Base-by-base conservation (phyloP, 2,113 vertebrate genomes). In the Sinocyclocheilus grahami region DNA sequence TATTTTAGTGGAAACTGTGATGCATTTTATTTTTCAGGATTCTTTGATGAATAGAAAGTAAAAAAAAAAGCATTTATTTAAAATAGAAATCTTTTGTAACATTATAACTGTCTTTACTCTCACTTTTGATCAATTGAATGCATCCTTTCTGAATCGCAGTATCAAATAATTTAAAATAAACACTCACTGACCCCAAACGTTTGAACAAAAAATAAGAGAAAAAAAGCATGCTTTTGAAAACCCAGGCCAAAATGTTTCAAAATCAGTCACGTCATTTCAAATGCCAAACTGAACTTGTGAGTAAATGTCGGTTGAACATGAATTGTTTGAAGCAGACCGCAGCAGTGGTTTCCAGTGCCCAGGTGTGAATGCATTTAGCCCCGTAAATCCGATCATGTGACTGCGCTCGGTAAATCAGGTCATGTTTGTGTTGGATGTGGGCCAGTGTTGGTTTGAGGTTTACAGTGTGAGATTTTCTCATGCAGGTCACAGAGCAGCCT, bases 391-490 rank as follows among this genome's bases (percentile, higher is more conserved):
- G 6, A 4, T 20, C 69, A 22, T 20, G 13, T 37, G 69, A 20
- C 30, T 20, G 30, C 33, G 16, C 53, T 3, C 6, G 0, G 20
- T 65, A 14, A 67, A 7, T 22, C 62, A 51, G 42, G 8, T 67
- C 63, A 51, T 30, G 14, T 0, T 33, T 11, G 5, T 30, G 8
- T 62, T 60, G 77, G 55, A 79, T 79, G 51, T 78, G 69, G 69
- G 69, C 18, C 33, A 39, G 4, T 20, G 75, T 55, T 46, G 60
- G 33, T 67, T 67, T 67, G 80, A 71, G 80, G 42, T 51, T 53
- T 48, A 69, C 39, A 33, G 42, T 82, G 42, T 82, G 80, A 30
- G 63, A n/a, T 82, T 7, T 69, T 71, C 63, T 82, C 27, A 67
- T 27, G 7, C 48, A 71, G 80, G 42, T 53, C 24, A 22, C 63